phyloP scores from a whole-genome alignment of 1,140 invertebrate species.

The Rhynchophorus ferrugineus region DNA sequence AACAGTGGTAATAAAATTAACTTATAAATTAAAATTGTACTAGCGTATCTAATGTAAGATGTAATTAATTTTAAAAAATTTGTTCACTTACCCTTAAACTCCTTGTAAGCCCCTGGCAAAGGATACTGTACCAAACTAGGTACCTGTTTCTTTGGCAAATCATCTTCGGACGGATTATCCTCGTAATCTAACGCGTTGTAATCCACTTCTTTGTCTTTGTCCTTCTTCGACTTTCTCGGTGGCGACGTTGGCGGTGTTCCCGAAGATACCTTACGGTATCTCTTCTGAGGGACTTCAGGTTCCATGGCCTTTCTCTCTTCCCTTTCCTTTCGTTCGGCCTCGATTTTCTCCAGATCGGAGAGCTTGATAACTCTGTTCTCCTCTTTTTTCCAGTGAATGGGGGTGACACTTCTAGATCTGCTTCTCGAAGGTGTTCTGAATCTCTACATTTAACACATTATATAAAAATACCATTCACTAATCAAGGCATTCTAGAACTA shows the following conservation, averaged over 20 bases:
- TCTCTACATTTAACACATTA: slow-evolving; percentile 47
- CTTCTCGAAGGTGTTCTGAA: slow-evolving; percentile 74
- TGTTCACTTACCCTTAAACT: slow-evolving; percentile 19
- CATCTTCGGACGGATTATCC: slow-evolving; percentile 36
- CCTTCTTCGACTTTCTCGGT: slow-evolving; percentile 8
- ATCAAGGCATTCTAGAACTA: too few relatives aligned
- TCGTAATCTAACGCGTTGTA: slow-evolving; percentile 46
- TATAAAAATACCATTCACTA: not conserved
- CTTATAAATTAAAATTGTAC: not conserved
- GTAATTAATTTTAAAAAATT: not conserved
- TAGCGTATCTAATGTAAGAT: too few relatives aligned
- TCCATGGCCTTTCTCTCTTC: slow-evolving; percentile 50
- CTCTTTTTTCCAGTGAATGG: slow-evolving; percentile 83
- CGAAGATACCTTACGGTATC: slow-evolving; percentile 4
- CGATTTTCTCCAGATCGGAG: slow-evolving; percentile 68
- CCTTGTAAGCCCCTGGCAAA: slow-evolving; percentile 20
- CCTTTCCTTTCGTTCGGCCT: slow-evolving; percentile 52
- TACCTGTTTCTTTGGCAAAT: slow-evolving; percentile 29
- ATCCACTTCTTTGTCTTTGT: slow-evolving; percentile 33
- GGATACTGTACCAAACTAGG: slow-evolving; percentile 41
- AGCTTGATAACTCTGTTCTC: slow-evolving; percentile 74
- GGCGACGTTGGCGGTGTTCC: slow-evolving; percentile 11
- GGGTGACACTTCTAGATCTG: slow-evolving; percentile 74
- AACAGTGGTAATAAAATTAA: not conserved
- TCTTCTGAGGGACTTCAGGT: slow-evolving; percentile 10